Evolutionary conservation across 1,140 invertebrate species (phyloP), one percentile per base, ranked within the genome.

Genomic region (Microvelia longipes): DNA sequence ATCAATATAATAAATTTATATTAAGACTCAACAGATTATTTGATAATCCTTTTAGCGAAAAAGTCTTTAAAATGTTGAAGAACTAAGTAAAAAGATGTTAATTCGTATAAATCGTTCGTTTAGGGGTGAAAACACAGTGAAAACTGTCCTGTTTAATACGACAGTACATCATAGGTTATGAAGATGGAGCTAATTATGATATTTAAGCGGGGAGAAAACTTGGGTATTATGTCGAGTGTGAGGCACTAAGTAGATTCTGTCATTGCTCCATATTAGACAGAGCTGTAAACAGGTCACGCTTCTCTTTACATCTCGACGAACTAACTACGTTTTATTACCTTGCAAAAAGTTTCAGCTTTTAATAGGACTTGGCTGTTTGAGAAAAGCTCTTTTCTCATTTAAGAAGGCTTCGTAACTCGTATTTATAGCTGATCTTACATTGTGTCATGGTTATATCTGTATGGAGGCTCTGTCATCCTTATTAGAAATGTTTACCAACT

Each of bases 251-350:
- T 64, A 64, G 15, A 26, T 64, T 64, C 24, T 64, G 62, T 64
- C 62, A 64, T 64, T 26, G 15, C 25, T 64, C 62, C 62, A 26
- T 24, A 64, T 64, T 64, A 64, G 11, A 64, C 62, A 26, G 24
- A 5, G 15, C 24, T 26, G 62, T 64, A 64, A 64, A 64, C 25
- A 64, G 62, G 15, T 64, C 62, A 64, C 15, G 62, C 62, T 64
- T 64, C 11, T 25, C 25, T 26, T 24, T 25, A 13, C 62, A 5
- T 60, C 62, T 14, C 35, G 19, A 50, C 35, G n/a, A 50, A 50
- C 35, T 64, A 64, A 64, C 15, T 13, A 64, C 62, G 62, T 64
- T 64, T 64, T 64, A 64, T 64, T 64, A 26, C 62, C 62, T 64
- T 64, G n/a, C 62, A 64, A 64, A 64, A 64, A 64, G 15, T 64